Conservation (phyloP, 2,797 vertebrate genomes). For the Tympanoctomys barrerae region DNA sequence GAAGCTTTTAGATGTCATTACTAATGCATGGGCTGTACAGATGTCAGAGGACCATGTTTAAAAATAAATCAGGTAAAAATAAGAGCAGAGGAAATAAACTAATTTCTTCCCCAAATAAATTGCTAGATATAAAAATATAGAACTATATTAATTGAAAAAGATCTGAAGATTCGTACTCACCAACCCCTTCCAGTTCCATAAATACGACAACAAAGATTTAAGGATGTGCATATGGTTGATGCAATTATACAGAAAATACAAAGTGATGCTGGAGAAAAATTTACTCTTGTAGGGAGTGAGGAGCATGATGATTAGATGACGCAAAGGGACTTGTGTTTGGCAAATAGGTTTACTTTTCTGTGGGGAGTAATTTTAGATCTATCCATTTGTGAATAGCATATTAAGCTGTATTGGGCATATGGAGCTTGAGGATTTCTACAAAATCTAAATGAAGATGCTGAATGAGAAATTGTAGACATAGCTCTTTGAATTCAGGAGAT, state of each 20-base stretch:
- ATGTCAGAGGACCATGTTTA: not conserved
- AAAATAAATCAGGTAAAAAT: not conserved
- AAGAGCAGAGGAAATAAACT: not conserved
- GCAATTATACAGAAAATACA: not conserved
- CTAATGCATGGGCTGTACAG: not conserved
- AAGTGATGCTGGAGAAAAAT: not conserved
- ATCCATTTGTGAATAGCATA: not conserved
- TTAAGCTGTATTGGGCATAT: not conserved
- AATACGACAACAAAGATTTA: not conserved
- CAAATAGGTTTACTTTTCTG: not conserved
- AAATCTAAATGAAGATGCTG: not conserved
- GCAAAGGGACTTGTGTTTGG: not conserved
- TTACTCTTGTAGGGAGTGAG: not conserved
- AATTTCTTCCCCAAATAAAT: constrained; percentile 2
- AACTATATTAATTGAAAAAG: not conserved
- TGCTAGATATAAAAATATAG: not conserved
- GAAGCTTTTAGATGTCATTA: not conserved
- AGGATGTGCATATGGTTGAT: not conserved
- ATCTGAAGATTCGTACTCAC: not conserved
- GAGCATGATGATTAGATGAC: not conserved
- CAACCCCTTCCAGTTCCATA: no score
- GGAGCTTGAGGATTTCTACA: not conserved
- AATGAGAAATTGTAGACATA: not conserved
- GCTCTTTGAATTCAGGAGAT: not conserved
- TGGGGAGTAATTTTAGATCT: not conserved